Evolutionary conservation across 2,888 invertebrate genomes (phyloP), one percentile per base, ranked within the genome.

Genomic region (Adelognathus sp.): DNA sequence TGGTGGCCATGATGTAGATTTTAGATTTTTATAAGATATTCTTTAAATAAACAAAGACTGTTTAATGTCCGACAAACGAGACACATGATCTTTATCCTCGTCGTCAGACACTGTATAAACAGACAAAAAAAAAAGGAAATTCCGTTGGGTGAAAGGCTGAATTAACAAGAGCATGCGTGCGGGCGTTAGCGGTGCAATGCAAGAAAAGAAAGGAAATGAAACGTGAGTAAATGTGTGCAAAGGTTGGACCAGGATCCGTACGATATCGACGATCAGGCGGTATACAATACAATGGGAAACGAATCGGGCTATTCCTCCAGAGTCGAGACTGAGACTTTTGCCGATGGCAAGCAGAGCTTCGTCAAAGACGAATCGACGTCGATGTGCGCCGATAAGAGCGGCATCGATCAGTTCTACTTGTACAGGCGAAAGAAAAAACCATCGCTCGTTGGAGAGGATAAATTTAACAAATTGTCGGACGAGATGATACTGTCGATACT

Each of bases 401-500:
- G 85, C 66, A 81, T 87, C 11, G 89, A 89, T 74, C 86, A 88
- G 80, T 88, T 88, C 52, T 87, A 84, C 58, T 79, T 91, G 52
- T 86, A 81, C 41, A 86, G 88, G 83, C 86, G 89, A 83, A 92
- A 81, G 88, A 91, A 86, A 87, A 92, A 56, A 86, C 85, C 78
- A 87, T 92, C 86, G 84, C 86, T 88, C 76, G 88, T 73, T 86
- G 92, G 92, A 83, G 89, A 90, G 92, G 95, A 97, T 90, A 93
- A 95, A 56, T 97, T 97, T 91, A 93, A 93, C 16, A 92, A 93
- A 4, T 92, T 98, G 6, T 97, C 98, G 0, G 98, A 98, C 91
- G 98, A 98, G 92, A 95, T 98, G 85, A 93, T 98, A 50, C 92
- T 98, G 21, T 94, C 94, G 81, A 95, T 98, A 66, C 95, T 98